Evolutionary conservation across 2,797 vertebrate genomes (phyloP), one percentile per base, ranked within the genome.

Genomic region (Poecilia wingei): DNA sequence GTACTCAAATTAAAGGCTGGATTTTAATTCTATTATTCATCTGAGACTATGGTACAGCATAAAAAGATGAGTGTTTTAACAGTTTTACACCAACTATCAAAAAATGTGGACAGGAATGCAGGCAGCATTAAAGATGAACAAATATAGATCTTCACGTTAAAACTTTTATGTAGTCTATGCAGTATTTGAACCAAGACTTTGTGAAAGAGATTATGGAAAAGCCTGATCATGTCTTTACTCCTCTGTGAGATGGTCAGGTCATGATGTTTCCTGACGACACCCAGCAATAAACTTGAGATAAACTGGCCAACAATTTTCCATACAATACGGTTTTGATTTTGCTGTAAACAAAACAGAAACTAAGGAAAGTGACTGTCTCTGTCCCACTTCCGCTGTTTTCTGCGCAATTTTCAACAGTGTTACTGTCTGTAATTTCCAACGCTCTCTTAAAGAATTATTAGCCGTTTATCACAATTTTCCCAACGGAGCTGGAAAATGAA

Each of bases 161-260:
- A 36, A 20, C 25, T n/a, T 64, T 64, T 36, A 16, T 16, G 28
- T 36, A 16, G 59, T 64, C 12, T 7, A 7, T 33, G 8, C 20
- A 51, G 49, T 51, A 36, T 36, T 20, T 64, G 31, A 20, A 20
- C 6, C 31, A 64, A 16, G 13, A 36, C 7, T 6, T 64, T 33
- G n/a, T 64, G 28, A 33, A 13, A 64, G 31, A 14, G 16, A 64
- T 16, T 64, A 6, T 36, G 59, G 12, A 6, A 84, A 85, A 82
- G 87, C 85, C 87, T 84, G 84, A 84, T 87, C 43, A 45, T 22
- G 72, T 91, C n/a, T n/a, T n/a, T n/a, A n/a, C n/a, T n/a, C n/a
- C 86, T 53, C 31, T 76, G 47, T 75, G 49, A 57, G 72, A 83
- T 39, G 78, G 41, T 43, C 31, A 12, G 87, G 81, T 86, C 64